Evolutionary conservation across 2,888 invertebrate species (phyloP).

Genomic region (Vandiemenella viatica): DNA sequence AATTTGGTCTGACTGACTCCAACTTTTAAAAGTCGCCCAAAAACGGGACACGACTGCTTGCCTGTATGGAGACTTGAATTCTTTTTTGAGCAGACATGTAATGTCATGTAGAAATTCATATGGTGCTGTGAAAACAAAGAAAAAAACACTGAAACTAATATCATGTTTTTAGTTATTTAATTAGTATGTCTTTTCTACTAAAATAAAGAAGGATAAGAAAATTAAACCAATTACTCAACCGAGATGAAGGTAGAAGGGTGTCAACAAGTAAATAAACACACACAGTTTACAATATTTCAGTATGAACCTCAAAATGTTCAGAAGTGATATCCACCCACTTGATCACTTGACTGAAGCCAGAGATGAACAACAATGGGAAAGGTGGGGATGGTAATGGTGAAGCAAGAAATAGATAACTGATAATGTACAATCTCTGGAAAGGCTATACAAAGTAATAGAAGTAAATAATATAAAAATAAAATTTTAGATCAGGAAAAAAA

Average conservation of each 20-base stretch:
- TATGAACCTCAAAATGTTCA: too few relatives aligned
- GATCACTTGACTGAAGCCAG: too few relatives aligned
- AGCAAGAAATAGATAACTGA: too few relatives aligned
- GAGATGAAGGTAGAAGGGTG: not conserved
- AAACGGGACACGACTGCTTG: slow-evolving; percentile 49
- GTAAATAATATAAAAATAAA: too few relatives aligned
- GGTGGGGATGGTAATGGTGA: too few relatives aligned
- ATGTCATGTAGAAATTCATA: slow-evolving; percentile 64
- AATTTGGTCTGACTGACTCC: slow-evolving; percentile 48
- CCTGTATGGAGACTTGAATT: slow-evolving; percentile 45
- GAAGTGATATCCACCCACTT: too few relatives aligned
- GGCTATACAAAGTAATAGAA: too few relatives aligned
- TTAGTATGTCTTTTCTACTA: not conserved
- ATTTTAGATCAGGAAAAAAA: too few relatives aligned
- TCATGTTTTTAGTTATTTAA: not conserved
- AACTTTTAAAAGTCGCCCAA: slow-evolving; percentile 45
- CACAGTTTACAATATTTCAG: too few relatives aligned
- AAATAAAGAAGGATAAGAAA: not conserved
- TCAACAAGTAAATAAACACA: too few relatives aligned
- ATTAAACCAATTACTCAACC: not conserved
- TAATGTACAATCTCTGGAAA: too few relatives aligned
- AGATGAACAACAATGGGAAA: too few relatives aligned
- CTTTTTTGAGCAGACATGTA: slow-evolving; percentile 45
- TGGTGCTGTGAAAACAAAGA: slow-evolving; percentile 31
- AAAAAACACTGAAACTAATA: slow-evolving; percentile 1